Base-by-base conservation (phyloP, 2,797 vertebrate species). In the Epinephelus malabaricus region DNA sequence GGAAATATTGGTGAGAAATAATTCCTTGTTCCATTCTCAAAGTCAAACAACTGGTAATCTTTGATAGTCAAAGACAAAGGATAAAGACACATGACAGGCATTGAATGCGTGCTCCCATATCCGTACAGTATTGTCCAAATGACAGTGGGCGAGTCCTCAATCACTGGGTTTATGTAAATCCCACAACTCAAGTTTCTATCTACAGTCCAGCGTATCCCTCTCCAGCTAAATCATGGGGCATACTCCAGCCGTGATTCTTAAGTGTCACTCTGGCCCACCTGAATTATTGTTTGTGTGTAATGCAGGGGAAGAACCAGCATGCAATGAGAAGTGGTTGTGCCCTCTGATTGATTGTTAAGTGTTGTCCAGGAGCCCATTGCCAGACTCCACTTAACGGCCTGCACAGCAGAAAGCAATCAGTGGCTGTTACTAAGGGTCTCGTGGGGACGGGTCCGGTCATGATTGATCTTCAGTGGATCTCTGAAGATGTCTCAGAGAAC, bases 281-380 rank as follows among this genome's bases (percentile, higher is more conserved):
- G 94, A 95, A 94, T 95, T 93, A 95, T 93, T 95, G 94, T 96
- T 94, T 95, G 93, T 93, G 93, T 88, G 93, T 92, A 93, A 93
- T 89, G 89, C 87, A 75, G 90, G 85, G 90, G 90, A 93, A 92
- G 92, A 90, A 85, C 85, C 84, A 51, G 90, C 87, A 83, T 86
- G 91, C 92, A 92, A 89, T 89, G 86, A 90, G 88, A 87, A 92
- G 92, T 90, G 89, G 90, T 92, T 89, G 91, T 92, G 92, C 89
- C 91, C 89, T 89, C 93, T 95, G 95, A 95, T 95, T 96, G 95
- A 96, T 96, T 95, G 94, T 96, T 95, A 95, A 95, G 95, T 96
- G 95, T 96, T 95, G 94, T 96, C 95, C 94, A 92, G 94, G 92
- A 96, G 93, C 93, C 94, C 94, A 94, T 95, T 90, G 91, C 92